phyloP scores from a whole-genome alignment of 2,888 invertebrate species.

The Pomacea canaliculata region DNA sequence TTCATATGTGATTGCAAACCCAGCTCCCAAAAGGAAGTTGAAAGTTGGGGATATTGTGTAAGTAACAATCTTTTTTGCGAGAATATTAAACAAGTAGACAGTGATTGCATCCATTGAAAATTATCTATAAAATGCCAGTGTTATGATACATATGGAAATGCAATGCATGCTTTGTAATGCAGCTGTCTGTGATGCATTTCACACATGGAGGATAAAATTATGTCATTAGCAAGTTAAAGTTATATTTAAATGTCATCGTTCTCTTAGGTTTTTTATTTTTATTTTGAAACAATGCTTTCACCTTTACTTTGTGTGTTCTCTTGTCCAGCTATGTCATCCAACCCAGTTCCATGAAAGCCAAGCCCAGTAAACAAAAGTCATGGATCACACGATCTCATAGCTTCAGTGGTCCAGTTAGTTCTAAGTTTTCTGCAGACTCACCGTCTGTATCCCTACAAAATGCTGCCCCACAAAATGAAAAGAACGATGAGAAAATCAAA shows the following conservation, averaged over 20 bases:
- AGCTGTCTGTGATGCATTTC: no score
- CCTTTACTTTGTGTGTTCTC: no score
- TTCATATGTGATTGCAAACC: slow-evolving; percentile 98
- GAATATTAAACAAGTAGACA: slow-evolving; percentile 30
- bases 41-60: slow-evolving; percentile 97
- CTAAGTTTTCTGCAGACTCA: not conserved
- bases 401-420: slow-evolving; percentile 25
- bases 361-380: slow-evolving; percentile 49
- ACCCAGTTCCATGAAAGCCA: slow-evolving; percentile 59
- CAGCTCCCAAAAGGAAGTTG: slow-evolving; percentile 89
- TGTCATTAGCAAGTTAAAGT: no score
- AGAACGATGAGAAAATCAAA: not conserved
- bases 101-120: no score
- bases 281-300: no score
- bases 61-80: slow-evolving; percentile 66
- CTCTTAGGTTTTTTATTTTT: no score
- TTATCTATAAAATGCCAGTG: no score
- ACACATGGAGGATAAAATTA: no score
- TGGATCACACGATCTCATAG: slow-evolving; percentile 38
- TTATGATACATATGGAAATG: no score
- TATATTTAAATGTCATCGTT: no score
- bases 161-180: no score
- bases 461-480: not conserved
- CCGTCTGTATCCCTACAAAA: not conserved
- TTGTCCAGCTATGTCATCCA: slow-evolving; percentile 57